These are phyloP conservation scores for Melanostoma mellinum DNA, from an alignment of 2,888 invertebrate genomes.

Conservation along the genomic window DNA sequence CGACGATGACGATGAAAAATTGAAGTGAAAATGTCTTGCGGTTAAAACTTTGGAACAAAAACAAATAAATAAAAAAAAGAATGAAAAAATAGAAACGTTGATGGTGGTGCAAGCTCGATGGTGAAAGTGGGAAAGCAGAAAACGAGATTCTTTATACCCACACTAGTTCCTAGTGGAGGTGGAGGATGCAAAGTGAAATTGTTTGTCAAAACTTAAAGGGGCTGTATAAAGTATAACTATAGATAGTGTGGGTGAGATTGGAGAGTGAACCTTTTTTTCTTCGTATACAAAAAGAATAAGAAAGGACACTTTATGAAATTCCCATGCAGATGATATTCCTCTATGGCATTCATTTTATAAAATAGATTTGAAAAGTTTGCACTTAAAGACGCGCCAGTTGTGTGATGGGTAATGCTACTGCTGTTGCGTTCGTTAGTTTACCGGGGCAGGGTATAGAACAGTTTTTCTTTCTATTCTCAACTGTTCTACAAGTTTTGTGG, in stretches of 20 bases:
- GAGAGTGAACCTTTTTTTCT: not conserved
- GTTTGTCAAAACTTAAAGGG: constrained; percentile 64
- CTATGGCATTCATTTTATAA: constrained; percentile 68
- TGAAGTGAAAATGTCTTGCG: constrained; percentile 61
- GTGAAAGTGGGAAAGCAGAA: not conserved
- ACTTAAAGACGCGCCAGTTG: constrained; percentile 64
- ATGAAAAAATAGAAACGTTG: not conserved
- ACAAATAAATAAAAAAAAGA: constrained; percentile 22
- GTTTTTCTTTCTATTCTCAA: constrained; percentile 9
- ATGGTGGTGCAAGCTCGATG: not conserved
- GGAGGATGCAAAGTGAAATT: constrained; percentile 67
- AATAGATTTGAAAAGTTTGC: constrained; percentile 72
- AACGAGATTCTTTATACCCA: not conserved
- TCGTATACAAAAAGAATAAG: constrained; percentile 19
- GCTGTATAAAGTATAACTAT: not conserved
- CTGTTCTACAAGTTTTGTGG: constrained; percentile 27
- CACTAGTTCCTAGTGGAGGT: constrained; percentile 46
- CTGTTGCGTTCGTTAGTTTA: constrained; percentile 13
- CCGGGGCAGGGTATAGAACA: constrained; percentile 4
- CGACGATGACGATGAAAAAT: constrained; percentile 43
- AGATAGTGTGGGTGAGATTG: not conserved
- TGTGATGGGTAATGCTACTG: constrained; percentile 42
- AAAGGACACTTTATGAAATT: constrained; percentile 70
- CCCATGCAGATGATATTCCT: constrained; percentile 72
- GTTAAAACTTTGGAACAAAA: constrained; percentile 51